phyloP scores from a whole-genome alignment of 2,113 vertebrate species.

The Australoheros scitulus region DNA sequence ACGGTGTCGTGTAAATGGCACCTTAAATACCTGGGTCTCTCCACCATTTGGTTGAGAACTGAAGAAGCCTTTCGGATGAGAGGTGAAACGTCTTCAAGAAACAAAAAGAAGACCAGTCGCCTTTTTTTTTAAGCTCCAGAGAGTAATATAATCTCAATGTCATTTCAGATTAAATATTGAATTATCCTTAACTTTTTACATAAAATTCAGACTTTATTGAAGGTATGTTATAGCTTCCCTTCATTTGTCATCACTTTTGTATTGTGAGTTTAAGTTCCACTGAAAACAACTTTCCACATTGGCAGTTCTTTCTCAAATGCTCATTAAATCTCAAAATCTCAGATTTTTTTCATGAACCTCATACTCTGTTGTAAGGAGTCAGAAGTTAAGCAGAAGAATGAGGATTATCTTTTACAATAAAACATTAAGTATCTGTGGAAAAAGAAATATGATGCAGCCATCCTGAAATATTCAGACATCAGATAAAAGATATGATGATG shows the following conservation, averaged over 20 bases:
- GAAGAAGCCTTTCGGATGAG: too few relatives aligned
- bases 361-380: not conserved
- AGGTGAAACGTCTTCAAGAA: too few relatives aligned
- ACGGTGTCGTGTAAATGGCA: too few relatives aligned
- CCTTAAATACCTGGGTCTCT: too few relatives aligned
- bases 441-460: not conserved
- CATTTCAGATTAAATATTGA: not conserved
- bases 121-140: too few relatives aligned
- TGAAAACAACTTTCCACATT: not conserved
- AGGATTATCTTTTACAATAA: not conserved
- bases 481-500: slow-evolving; percentile 11
- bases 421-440: not conserved
- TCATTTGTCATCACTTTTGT: not conserved
- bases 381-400: not conserved
- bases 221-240: not conserved
- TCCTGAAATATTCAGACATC: not conserved
- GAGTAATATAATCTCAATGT: too few relatives aligned
- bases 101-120: too few relatives aligned
- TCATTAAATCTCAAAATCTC: not conserved
- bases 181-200: not conserved
- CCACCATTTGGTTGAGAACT: too few relatives aligned
- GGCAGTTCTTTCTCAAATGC: not conserved
- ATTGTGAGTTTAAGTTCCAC: not conserved
- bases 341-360: not conserved
- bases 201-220: not conserved